These are phyloP conservation scores for Volucella zonaria DNA, from an alignment of 2,888 invertebrate genomes.

Conservation along the genomic window DNA sequence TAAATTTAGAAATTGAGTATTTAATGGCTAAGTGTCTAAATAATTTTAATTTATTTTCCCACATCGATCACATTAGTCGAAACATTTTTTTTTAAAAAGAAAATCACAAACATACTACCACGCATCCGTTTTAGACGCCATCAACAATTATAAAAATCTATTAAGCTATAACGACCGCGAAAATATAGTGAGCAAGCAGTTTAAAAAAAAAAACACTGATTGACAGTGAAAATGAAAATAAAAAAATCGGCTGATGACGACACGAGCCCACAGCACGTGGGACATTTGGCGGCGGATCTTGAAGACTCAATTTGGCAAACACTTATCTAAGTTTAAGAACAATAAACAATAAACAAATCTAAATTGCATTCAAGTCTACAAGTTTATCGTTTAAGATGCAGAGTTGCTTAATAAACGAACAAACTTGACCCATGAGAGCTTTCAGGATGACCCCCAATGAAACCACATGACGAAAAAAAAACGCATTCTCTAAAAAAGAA, in stretches of 20 bases:
- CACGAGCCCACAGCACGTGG: conserved; percentile 20
- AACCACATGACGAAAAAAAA: conserved; percentile 2
- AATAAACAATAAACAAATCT: too few relatives aligned
- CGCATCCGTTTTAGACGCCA: conserved; percentile 28
- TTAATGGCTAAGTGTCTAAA: conserved; percentile 8
- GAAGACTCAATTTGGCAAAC: too few relatives aligned
- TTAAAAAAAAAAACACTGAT: conserved; percentile 5
- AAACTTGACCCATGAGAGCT: too few relatives aligned
- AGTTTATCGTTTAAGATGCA: too few relatives aligned
- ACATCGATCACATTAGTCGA: conserved; percentile 45
- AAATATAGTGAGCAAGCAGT: conserved; percentile 1
- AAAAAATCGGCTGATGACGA: not conserved
- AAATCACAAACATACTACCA: not conserved
- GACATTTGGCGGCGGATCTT: not conserved
- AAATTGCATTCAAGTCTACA: too few relatives aligned
- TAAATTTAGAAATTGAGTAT: not conserved
- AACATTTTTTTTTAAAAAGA: conserved; percentile 25
- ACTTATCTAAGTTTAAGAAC: not conserved
- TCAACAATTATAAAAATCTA: conserved; percentile 28
- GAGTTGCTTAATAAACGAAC: too few relatives aligned
- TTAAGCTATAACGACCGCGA: conserved; percentile 14
- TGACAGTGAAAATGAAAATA: conserved; percentile 34
- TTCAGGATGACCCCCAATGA: too few relatives aligned
- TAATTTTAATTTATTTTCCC: conserved; percentile 37
- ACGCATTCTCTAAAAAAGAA: conserved; percentile 5